Percentiles rank a stretch among this genome's conserved stretches.
These are phyloP conservation scores for Diloba caeruleocephala DNA, from an alignment of 2,888 invertebrate genomes.

Conservation along the genomic window DNA sequence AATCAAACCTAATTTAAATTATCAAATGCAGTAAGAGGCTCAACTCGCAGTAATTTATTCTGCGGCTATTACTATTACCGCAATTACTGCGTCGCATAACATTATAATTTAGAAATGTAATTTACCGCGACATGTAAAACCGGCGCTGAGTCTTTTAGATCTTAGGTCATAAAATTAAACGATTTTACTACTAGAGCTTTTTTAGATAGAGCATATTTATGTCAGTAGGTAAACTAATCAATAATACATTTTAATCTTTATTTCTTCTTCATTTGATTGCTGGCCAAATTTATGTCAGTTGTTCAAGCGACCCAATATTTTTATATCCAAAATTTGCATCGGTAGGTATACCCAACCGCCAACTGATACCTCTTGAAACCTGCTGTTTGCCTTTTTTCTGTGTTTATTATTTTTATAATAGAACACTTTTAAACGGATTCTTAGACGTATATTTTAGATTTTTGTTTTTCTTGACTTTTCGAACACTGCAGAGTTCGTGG, in stretches of 20 bases:
- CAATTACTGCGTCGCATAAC: conserved; percentile 29
- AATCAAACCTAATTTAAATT: conserved; percentile 26
- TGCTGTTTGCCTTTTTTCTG: too few species aligned
- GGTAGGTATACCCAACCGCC: too few species aligned
- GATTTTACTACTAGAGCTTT: conserved; percentile 3
- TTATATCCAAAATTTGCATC: too few species aligned
- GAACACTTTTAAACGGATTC: too few species aligned
- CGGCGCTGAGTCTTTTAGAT: conserved; percentile 12
- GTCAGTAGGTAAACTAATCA: background rate
- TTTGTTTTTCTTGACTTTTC: too few species aligned
- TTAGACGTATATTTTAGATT: too few species aligned
- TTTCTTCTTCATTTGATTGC: too few species aligned
- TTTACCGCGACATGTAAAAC: conserved; percentile 17
- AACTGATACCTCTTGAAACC: too few species aligned
- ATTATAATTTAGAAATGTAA: conserved; percentile 41
- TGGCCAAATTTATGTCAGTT: too few species aligned
- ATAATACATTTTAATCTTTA: background rate
- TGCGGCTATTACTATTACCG: conserved; percentile 21
- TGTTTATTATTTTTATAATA: too few species aligned
- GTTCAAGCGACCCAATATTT: too few species aligned
- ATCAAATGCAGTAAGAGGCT: conserved; percentile 15
- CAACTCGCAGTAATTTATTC: conserved; percentile 24
- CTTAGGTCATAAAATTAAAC: conserved; percentile 20
- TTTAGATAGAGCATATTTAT: conserved; percentile 1
- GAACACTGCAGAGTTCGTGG: too few species aligned